Base-by-base conservation (phyloP, 2,888 invertebrate species). In the Eudemis profundana region DNA sequence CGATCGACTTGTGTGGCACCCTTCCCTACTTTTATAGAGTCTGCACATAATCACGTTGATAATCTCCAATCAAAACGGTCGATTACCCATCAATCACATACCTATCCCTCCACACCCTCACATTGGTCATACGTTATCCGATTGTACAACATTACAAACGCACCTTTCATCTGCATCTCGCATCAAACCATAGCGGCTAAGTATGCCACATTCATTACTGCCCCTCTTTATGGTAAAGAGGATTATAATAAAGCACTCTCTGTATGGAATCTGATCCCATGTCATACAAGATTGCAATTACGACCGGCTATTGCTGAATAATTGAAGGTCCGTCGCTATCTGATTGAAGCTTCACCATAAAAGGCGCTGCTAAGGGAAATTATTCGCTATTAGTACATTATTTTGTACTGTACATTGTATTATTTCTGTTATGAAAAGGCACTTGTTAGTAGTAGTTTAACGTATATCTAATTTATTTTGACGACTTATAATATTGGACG, bases 201-300 rank as follows among this genome's bases (percentile, higher is more conserved):
- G 51, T 46, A 67, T 14, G 51, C 44, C 27, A 19, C 50, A n/a
- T 73, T 76, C 72, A 76, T 75, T 71, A 74, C 62, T 61, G 57
- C 56, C 64, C 63, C 75, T 72, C 68, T 71, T 70, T 76, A 78
- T 74, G 75, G 82, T 75, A 76, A 82, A 78, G 82, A 78, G 75
- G 83, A 81, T 83, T 82, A 81, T 70, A 69, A 71, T 69, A 76
- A 72, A 74, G 71, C 73, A 64, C 67, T 56, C 73, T 72, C 17
- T 68, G 54, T 77, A 74, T 66, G 75, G 77, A 57, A 40, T 44
- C 65, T 69, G 72, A 72, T 70, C 60, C 66, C 61, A 68, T 71
- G 67, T 68, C 68, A 50, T 61, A 49, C 46, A 47, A 57, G 61
- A 67, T 69, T 60, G 69, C 74, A 77, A 78, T 81, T 71, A 78